Evolutionary conservation across 2,113 vertebrate genomes (phyloP).

Genomic region (Cyprinodon tularosa): DNA sequence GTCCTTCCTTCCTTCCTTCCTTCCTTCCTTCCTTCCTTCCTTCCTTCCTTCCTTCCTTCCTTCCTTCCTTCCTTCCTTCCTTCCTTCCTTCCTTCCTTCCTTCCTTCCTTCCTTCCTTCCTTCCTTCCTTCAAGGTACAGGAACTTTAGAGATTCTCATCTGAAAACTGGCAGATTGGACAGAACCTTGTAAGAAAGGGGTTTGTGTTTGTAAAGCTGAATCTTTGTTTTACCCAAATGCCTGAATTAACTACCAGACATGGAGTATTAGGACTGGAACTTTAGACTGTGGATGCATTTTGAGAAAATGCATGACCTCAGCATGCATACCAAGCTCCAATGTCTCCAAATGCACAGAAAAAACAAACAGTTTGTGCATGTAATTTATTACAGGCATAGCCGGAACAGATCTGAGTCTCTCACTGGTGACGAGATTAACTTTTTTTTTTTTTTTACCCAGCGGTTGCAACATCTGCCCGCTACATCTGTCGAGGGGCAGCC

Average conservation of each 20-base stretch:
- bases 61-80: too few species aligned
- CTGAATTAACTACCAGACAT: background rate
- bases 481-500: constrained; percentile 70
- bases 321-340: background rate
- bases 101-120: too few species aligned
- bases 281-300: background rate
- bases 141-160: background rate
- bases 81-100: too few species aligned
- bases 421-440: constrained; percentile 68
- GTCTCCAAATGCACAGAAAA: background rate
- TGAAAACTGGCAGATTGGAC: background rate
- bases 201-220: background rate
- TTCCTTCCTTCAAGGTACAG: too few species aligned
- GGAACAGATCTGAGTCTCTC: constrained; percentile 29
- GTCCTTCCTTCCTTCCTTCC: background rate
- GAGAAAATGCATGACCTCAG: background rate
- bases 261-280: background rate
- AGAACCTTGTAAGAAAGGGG: background rate
- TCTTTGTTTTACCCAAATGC: background rate
- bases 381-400: constrained; percentile 10
- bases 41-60: too few species aligned
- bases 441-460: constrained; percentile 48
- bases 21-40: background rate
- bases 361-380: constrained; percentile 10
- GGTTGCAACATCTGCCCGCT: constrained; percentile 73